A percentile compares a stretch with the other conserved stretches of the same genome.
Evolutionary conservation across 2,797 vertebrate genomes (phyloP).

Genomic region (Vespertilio murinus): DNA sequence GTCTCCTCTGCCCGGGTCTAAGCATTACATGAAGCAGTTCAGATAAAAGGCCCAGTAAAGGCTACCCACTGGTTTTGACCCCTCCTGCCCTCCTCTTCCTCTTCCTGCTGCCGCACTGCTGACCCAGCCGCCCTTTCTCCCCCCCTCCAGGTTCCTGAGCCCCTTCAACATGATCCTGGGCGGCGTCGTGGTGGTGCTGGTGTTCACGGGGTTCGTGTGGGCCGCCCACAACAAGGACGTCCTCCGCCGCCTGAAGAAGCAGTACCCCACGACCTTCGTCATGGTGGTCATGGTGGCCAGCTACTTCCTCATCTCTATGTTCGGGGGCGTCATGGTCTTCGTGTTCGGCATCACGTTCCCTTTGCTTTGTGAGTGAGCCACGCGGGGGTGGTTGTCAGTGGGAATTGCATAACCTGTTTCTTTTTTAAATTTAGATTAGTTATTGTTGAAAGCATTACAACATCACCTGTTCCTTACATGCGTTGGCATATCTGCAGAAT

Average conservation of each 20-base stretch:
- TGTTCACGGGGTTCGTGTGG: conserved; percentile 95
- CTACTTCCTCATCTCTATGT: conserved; percentile 95
- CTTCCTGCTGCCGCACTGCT: background rate
- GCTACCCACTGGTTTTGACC: background rate
- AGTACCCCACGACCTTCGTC: conserved; percentile 92
- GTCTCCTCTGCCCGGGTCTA: background rate
- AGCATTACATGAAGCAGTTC: background rate
- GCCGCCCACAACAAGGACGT: conserved; percentile 93
- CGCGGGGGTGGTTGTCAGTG: background rate
- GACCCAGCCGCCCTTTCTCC: background rate
- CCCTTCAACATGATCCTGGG: conserved; percentile 96
- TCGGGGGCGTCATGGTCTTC: conserved; percentile 96
- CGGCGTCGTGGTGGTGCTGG: conserved; percentile 90
- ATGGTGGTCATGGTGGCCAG: conserved; percentile 91
- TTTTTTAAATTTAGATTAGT: background rate
- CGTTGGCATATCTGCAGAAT: background rate
- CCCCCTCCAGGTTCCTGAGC: conserved; percentile 89
- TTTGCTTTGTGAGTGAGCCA: conserved; percentile 90
- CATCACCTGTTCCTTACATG: background rate
- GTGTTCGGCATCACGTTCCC: conserved; percentile 97
- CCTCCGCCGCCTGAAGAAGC: conserved; percentile 95
- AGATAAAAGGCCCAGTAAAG: background rate
- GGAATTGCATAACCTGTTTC: background rate
- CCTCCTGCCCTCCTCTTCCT: background rate
- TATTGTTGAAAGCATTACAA: too few relatives aligned